Conservation (phyloP, 2,888 invertebrate species). For the Embidobia sp. region DNA sequence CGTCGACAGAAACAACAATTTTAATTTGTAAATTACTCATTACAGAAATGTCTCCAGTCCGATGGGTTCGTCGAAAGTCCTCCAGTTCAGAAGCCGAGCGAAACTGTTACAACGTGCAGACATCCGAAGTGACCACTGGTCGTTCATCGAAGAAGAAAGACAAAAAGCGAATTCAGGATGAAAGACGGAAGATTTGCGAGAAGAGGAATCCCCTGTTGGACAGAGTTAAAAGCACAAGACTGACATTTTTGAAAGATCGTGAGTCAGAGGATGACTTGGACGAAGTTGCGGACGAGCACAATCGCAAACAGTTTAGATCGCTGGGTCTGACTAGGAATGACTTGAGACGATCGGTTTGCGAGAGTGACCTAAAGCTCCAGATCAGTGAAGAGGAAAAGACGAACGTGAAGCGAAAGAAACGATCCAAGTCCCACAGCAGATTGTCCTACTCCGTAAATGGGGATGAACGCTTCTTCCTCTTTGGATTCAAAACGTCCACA, state of each 20-base stretch:
- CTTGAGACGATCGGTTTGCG: conserved; percentile 75
- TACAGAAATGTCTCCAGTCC: conserved; percentile 86
- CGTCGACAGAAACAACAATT: no score
- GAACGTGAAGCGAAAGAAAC: conserved; percentile 73
- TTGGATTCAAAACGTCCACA: conserved; percentile 70
- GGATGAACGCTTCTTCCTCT: conserved; percentile 70
- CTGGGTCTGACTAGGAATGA: conserved; percentile 73
- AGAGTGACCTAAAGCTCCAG: conserved; percentile 72
- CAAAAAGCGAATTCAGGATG: conserved; percentile 82
- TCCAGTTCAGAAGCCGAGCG: conserved; percentile 86
- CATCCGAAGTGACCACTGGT: conserved; percentile 81
- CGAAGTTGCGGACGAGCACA: conserved; percentile 67
- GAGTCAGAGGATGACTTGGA: conserved; percentile 68
- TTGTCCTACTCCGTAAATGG: conserved; percentile 65
- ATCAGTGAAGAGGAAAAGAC: conserved; percentile 73
- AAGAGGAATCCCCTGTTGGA: conserved; percentile 87
- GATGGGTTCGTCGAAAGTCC: conserved; percentile 84
- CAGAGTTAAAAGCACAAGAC: conserved; percentile 87
- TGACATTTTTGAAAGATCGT: conserved; percentile 85
- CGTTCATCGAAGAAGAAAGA: conserved; percentile 84
- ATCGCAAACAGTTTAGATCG: conserved; percentile 72
- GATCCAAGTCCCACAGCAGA: conserved; percentile 78
- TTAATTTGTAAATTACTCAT: conserved; percentile 51
- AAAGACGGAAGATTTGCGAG: conserved; percentile 82
- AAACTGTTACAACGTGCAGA: conserved; percentile 86